Percentiles rank a stretch among this genome's conserved stretches.
phyloP scores from a whole-genome alignment of 2,797 vertebrate genomes.

The Dromococcyx pavoninus region DNA sequence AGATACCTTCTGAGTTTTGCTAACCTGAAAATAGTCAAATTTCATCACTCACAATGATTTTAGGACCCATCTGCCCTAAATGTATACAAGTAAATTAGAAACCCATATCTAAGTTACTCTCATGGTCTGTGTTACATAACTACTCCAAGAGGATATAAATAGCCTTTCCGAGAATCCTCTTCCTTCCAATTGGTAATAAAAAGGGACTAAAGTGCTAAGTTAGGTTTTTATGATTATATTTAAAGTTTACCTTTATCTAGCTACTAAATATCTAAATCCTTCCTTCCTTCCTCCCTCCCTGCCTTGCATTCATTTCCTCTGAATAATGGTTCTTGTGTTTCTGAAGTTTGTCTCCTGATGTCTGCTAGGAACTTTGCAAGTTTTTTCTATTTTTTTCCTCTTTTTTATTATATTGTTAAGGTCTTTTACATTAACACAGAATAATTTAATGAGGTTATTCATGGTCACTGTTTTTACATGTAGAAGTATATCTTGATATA shows the following conservation, averaged over 20 bases:
- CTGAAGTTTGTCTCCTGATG: not conserved
- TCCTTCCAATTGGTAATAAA: not conserved
- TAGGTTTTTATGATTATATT: not conserved
- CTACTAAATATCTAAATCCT: not conserved
- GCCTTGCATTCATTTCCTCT: not conserved
- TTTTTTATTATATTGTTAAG: not conserved
- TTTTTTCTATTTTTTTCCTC: not conserved
- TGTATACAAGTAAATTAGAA: not conserved
- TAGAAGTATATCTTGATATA: constrained; percentile 34
- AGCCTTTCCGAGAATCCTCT: not conserved
- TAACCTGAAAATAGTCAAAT: not conserved
- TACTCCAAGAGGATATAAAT: not conserved
- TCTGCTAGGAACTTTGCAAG: not conserved
- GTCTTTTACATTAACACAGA: constrained; percentile 12
- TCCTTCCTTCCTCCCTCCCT: rapidly evolving
- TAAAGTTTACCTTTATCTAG: not conserved
- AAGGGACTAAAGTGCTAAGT: not conserved
- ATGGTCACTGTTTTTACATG: not conserved
- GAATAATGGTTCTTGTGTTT: not conserved
- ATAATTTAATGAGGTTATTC: constrained; percentile 48
- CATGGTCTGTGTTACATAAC: not conserved
- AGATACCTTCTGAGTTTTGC: not conserved
- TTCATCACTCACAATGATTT: not conserved
- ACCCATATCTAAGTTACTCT: not conserved
- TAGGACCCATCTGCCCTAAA: not conserved